A percentile compares a stretch with the other conserved stretches of the same genome.
Evolutionary conservation across 1,140 invertebrate genomes (phyloP).

Genomic region (Drosophila ironensis): DNA sequence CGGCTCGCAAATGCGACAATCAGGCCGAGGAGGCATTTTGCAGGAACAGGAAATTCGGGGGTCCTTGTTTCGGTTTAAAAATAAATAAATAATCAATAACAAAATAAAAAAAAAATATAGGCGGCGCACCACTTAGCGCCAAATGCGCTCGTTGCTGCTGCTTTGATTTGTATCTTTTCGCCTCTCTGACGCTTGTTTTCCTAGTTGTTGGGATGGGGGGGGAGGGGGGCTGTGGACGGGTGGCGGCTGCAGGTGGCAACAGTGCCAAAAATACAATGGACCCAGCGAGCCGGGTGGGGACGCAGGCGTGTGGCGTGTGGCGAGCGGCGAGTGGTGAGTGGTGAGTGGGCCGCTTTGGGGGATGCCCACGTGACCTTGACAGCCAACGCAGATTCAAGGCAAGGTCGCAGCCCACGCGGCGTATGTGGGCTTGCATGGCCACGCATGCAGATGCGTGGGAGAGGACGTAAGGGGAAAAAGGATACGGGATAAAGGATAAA

Average conservation of each 20-base stretch:
- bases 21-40: too few species aligned
- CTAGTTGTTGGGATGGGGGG: background rate
- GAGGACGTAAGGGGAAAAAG: background rate
- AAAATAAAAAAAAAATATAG: background rate
- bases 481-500: background rate
- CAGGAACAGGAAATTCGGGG: too few species aligned
- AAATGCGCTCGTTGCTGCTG: background rate
- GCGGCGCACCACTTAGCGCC: background rate
- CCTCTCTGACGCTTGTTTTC: background rate
- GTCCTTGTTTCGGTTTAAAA: background rate
- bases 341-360: conserved; percentile 56
- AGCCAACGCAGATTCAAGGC: conserved; percentile 45
- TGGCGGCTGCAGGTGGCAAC: conserved; percentile 33
- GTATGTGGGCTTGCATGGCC: background rate
- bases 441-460: too few species aligned
- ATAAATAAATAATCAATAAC: conserved; percentile 6
- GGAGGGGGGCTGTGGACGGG: too few species aligned
- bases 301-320: background rate
- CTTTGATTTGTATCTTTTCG: background rate
- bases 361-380: conserved; percentile 67
- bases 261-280: conserved; percentile 17
- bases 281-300: background rate
- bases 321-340: background rate
- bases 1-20: too few species aligned
- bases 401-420: conserved; percentile 46